A percentile compares a stretch with the other conserved stretches of the same genome.
Evolutionary conservation across 2,797 vertebrate species (phyloP).

Genomic region (Spinus olivaceus): DNA sequence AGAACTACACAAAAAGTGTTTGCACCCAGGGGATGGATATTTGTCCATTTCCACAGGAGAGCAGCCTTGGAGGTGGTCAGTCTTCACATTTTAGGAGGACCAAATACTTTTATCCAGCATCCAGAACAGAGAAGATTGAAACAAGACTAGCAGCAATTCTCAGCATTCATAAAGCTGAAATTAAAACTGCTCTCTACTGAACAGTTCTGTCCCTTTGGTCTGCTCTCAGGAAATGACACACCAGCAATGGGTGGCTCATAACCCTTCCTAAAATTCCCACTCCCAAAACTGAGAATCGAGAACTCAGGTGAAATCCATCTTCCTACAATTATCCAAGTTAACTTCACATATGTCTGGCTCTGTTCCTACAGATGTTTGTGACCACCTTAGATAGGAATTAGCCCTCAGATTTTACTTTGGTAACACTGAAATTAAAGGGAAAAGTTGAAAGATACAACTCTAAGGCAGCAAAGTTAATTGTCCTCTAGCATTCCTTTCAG

Average conservation of each 20-base stretch:
- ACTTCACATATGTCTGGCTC: neutral
- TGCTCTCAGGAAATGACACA: neutral
- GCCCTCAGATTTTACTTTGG: neutral
- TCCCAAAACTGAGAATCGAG: neutral
- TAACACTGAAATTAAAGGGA: conserved; percentile 4
- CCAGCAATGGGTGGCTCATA: neutral
- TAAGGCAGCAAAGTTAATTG: neutral
- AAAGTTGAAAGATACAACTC: neutral
- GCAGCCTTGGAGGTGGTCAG: neutral
- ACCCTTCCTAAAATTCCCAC: neutral
- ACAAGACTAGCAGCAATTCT: neutral
- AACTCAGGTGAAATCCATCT: neutral
- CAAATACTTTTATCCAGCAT: neutral
- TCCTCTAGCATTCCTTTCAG: neutral
- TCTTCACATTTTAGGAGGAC: neutral
- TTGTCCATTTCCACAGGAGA: neutral
- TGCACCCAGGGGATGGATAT: neutral
- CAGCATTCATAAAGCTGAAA: neutral
- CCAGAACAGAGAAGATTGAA: neutral
- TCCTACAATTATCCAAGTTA: neutral
- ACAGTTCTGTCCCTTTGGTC: neutral
- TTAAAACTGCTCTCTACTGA: neutral
- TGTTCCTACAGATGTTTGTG: neutral
- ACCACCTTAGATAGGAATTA: neutral
- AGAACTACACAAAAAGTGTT: neutral